phyloP scores from a whole-genome alignment of 2,113 vertebrate species.

The Polypterus bichir region DNA sequence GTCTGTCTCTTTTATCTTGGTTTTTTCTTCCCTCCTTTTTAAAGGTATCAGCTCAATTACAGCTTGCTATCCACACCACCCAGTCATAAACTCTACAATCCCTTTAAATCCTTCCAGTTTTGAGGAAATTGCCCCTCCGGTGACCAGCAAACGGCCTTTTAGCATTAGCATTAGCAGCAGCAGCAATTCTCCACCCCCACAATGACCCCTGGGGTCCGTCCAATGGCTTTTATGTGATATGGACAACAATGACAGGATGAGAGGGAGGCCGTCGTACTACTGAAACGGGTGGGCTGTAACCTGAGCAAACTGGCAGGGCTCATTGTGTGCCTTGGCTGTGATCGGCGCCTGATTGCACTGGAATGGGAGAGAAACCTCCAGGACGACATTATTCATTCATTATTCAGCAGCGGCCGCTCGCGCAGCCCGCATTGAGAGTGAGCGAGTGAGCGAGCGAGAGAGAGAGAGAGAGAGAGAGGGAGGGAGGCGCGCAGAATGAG shows the following conservation, averaged over 20 bases:
- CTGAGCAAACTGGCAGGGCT: constrained; percentile 34
- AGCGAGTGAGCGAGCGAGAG: too few species aligned
- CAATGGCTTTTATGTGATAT: constrained; percentile 15
- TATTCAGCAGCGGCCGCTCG: constrained; percentile 47
- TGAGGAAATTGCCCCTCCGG: too few species aligned
- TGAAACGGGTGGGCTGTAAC: constrained; percentile 43
- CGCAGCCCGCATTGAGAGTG: neutral
- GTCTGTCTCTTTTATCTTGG: too few species aligned
- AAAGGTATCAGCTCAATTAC: too few species aligned
- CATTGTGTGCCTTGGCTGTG: constrained; percentile 37
- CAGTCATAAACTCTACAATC: too few species aligned
- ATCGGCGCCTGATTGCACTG: constrained; percentile 33
- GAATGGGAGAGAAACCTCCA: constrained; percentile 47
- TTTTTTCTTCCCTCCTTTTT: too few species aligned
- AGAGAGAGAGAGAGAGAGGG: constrained; percentile 1
- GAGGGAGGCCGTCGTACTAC: constrained; percentile 27
- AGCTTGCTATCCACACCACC: too few species aligned
- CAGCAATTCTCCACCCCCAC: constrained; percentile 17
- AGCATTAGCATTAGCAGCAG: neutral
- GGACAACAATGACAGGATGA: constrained; percentile 25
- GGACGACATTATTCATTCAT: constrained; percentile 44
- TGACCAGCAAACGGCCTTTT: too few species aligned
- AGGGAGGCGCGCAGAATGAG: constrained; percentile 28
- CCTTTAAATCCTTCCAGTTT: too few species aligned
- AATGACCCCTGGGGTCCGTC: constrained; percentile 8